Conservation (phyloP, 2,797 vertebrate genomes). For the Amphiprion clarkii region DNA sequence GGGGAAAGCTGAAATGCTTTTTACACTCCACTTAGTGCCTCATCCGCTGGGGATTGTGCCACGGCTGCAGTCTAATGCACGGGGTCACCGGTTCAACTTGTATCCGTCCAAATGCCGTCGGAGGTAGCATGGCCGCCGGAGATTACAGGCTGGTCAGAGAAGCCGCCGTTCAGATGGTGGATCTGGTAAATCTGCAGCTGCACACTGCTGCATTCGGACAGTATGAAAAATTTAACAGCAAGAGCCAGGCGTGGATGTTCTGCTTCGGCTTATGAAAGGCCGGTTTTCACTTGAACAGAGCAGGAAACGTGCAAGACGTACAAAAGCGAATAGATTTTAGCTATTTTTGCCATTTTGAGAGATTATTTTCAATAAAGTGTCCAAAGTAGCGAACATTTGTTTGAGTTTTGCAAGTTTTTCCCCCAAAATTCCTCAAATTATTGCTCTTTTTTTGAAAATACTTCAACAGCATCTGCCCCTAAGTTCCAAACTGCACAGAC, state of each 20-base stretch:
- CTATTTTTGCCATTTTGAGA: neutral
- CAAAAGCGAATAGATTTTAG: neutral
- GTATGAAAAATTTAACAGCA: constrained; percentile 15
- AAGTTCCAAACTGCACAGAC: neutral
- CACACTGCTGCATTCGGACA: neutral
- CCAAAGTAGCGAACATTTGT: too few relatives aligned
- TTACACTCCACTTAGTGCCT: constrained; percentile 25
- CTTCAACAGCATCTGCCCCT: neutral
- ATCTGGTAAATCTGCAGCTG: neutral
- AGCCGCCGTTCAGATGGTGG: neutral
- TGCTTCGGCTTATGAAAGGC: neutral
- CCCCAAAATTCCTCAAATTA: too few relatives aligned
- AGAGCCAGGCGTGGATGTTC: neutral
- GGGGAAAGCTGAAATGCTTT: constrained; percentile 23
- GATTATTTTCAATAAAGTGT: neutral
- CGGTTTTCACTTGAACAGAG: neutral
- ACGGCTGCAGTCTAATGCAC: constrained; percentile 34
- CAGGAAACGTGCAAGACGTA: too few relatives aligned
- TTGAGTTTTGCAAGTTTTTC: too few relatives aligned
- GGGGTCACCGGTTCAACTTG: constrained; percentile 52
- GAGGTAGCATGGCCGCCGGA: constrained; percentile 9
- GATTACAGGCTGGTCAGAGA: constrained; percentile 28
- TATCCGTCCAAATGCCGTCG: constrained; percentile 37
- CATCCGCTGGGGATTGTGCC: constrained; percentile 7
- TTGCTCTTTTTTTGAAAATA: too few relatives aligned